Base-by-base conservation (phyloP, 2,888 invertebrate genomes). In the Ametastegia equiseti region DNA sequence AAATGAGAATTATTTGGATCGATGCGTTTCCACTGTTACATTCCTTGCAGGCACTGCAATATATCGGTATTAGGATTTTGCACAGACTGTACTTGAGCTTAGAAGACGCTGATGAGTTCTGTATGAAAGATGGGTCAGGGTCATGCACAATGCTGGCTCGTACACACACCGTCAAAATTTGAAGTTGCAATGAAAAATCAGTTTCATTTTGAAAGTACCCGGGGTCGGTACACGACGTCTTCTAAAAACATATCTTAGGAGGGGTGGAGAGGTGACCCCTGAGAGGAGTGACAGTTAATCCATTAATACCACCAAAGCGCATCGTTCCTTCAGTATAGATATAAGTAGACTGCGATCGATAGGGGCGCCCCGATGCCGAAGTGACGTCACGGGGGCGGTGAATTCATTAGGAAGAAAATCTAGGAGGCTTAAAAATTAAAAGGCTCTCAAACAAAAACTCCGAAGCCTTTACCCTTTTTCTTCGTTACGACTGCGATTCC, bases 371-470 rank as follows among this genome's bases (percentile, higher is more conserved):
- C 78, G 84, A 87, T 85, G 85, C 84, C 83, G 75, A 75, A 80
- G 84, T 87, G 88, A 86, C 88, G 88, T 87, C 85, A 86, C 86
- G 83, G 81, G n/a, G 84, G 85, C 84, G 85, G 82, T 85, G 89
- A 90, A 90, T 90, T 90, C 90, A 90, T 90, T 90, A 90, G 87
- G 83, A 84, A 86, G 77, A 83, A 84, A 84, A 86, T 87, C 87
- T 86, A 81, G 82, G 83, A 85, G 87, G 89, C 89, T 89, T 89
- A 89, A 89, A 89, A 89, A 89, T 89, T 89, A 89, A 89, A 89
- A 89, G 89, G 88, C 88, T 89, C 88, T 89, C 89, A 88, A 87
- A 87, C 88, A 88, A 86, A 89, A 88, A 88, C 87, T 86, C 86
- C 82, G 86, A 57, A 78, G 83, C 81, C 83, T 82, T 86, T 86